Evolutionary conservation across 2,113 vertebrate genomes (phyloP).

Genomic region (Trogon melanurus): DNA sequence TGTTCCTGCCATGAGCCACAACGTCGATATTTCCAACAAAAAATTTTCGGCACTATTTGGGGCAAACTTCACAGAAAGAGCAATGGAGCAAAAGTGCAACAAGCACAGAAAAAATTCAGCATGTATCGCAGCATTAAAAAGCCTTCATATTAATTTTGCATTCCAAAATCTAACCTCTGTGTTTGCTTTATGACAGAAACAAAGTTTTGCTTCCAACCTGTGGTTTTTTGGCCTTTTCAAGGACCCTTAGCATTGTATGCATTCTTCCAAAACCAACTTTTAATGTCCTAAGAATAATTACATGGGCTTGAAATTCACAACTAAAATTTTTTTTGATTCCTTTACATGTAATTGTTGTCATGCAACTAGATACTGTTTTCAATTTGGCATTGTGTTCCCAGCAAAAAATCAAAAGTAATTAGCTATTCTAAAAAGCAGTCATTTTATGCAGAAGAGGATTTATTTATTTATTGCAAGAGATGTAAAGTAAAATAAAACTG

Average conservation of each 20-base stretch:
- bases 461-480: not conserved
- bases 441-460: not conserved
- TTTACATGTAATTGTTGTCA: not conserved
- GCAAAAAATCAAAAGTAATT: not conserved
- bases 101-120: not conserved
- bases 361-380: not conserved
- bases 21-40: not conserved
- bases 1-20: not conserved
- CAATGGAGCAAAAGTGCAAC: not conserved
- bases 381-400: not conserved
- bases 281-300: not conserved
- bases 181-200: not conserved
- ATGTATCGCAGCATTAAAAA: not conserved
- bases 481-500: not conserved
- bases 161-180: not conserved
- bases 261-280: not conserved
- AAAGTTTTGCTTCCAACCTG: not conserved
- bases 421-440: not conserved
- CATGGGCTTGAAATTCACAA: not conserved
- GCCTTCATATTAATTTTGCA: not conserved
- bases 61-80: not conserved
- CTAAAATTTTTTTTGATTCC: constrained; percentile 1
- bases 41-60: not conserved
- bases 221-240: not conserved
- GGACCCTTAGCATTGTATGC: fast-evolving